Evolutionary conservation across 1,140 invertebrate genomes (phyloP).

Genomic region (Probaryconus sp.): DNA sequence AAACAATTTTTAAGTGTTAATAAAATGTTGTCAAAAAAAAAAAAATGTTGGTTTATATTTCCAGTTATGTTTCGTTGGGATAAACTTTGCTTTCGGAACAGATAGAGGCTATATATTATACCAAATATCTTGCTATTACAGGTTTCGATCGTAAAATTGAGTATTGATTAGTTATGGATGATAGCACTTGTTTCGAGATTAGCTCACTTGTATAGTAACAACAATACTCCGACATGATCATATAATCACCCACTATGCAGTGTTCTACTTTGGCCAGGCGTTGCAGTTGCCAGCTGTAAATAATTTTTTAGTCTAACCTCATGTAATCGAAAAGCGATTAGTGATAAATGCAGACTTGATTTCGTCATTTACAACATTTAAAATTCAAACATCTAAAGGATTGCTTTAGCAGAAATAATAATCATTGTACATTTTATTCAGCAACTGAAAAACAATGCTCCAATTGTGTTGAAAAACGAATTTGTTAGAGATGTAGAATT

Average conservation of each 20-base stretch:
- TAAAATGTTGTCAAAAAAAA: too few relatives aligned
- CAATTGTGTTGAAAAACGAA: too few relatives aligned
- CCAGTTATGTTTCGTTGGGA: neutral
- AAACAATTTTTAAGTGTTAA: too few relatives aligned
- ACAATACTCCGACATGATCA: slow-evolving; percentile 12
- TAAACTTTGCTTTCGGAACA: neutral
- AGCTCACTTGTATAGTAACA: slow-evolving; percentile 5
- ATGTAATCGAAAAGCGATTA: slow-evolving; percentile 2
- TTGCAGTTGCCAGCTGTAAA: slow-evolving; percentile 9
- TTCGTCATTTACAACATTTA: too few relatives aligned
- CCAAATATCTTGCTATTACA: neutral
- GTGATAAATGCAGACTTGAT: neutral
- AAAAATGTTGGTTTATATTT: too few relatives aligned
- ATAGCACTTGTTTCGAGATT: slow-evolving; percentile 32
- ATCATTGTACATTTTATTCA: too few relatives aligned
- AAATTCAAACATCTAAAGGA: too few relatives aligned
- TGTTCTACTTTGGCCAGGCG: slow-evolving; percentile 13
- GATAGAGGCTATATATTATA: neutral
- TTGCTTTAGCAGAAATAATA: too few relatives aligned
- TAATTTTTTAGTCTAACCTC: slow-evolving; percentile 4
- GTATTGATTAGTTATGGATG: slow-evolving; percentile 38
- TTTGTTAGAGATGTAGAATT: too few relatives aligned
- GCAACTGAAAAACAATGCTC: too few relatives aligned
- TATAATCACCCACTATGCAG: slow-evolving; percentile 16
- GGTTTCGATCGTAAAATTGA: slow-evolving; percentile 1